Conservation (phyloP, 2,888 invertebrate genomes). For the Ectemnius continuus region DNA sequence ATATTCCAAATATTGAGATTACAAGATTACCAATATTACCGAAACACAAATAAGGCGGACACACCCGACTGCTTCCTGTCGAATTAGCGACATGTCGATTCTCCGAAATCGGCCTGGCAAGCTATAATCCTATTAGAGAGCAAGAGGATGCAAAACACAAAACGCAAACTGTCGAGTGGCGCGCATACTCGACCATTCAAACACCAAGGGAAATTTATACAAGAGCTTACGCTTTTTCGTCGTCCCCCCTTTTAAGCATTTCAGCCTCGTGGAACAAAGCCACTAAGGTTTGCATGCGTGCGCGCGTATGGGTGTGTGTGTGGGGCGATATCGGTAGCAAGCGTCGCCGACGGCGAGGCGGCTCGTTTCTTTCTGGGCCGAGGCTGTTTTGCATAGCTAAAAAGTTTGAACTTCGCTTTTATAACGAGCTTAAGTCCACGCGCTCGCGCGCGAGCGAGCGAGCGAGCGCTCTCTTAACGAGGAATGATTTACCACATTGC, state of each 20-base stretch:
- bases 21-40: too few species aligned
- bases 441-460: too few species aligned
- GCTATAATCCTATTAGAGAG: neutral
- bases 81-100: neutral
- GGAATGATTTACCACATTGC: constrained; percentile 61
- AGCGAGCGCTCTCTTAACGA: too few species aligned
- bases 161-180: neutral
- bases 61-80: too few species aligned
- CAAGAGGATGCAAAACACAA: too few species aligned
- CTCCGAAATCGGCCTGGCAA: neutral
- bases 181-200: neutral
- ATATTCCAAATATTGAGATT: too few species aligned
- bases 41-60: too few species aligned
- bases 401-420: constrained; percentile 56
- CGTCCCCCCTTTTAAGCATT: constrained; percentile 22
- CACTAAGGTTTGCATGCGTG: neutral
- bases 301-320: constrained; percentile 2
- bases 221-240: constrained; percentile 3
- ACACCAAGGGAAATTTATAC: constrained; percentile 5
- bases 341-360: neutral
- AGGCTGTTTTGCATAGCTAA: constrained; percentile 51
- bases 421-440: constrained; percentile 57
- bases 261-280: neutral
- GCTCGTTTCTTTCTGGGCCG: neutral
- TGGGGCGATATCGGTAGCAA: constrained; percentile 27